Conservation (phyloP, 2,113 vertebrate genomes). For the Alces alces region DNA sequence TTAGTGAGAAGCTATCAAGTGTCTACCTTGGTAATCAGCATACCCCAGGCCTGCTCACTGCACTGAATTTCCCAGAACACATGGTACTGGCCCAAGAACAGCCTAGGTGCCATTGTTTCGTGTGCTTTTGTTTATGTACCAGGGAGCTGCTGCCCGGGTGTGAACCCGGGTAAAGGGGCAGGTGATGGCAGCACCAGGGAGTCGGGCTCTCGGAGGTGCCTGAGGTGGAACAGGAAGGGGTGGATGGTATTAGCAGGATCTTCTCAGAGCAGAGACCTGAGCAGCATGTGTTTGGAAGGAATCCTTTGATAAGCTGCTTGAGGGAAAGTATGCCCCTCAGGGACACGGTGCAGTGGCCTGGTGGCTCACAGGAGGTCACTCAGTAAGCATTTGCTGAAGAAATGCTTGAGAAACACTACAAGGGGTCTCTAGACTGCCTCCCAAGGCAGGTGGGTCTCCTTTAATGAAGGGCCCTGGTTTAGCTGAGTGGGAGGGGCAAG, state of each 20-base stretch:
- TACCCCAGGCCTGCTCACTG: neutral
- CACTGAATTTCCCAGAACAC: neutral
- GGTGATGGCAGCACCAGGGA: neutral
- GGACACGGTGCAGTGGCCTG: accelerated
- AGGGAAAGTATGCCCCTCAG: accelerated
- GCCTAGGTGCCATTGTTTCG: neutral
- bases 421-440: neutral
- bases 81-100: neutral
- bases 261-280: neutral
- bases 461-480: neutral
- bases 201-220: neutral
- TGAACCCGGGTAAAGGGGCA: neutral
- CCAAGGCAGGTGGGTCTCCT: neutral
- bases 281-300: neutral
- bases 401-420: neutral
- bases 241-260: neutral
- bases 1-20: neutral
- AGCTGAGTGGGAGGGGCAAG: neutral
- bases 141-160: neutral
- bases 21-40: accelerated
- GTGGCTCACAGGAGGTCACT: neutral
- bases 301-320: neutral
- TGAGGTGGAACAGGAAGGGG: neutral
- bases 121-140: neutral
- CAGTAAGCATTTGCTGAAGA: neutral